These are phyloP conservation scores for Cheiracanthium punctorium DNA, from an alignment of 2,888 invertebrate species.

Conservation along the genomic window DNA sequence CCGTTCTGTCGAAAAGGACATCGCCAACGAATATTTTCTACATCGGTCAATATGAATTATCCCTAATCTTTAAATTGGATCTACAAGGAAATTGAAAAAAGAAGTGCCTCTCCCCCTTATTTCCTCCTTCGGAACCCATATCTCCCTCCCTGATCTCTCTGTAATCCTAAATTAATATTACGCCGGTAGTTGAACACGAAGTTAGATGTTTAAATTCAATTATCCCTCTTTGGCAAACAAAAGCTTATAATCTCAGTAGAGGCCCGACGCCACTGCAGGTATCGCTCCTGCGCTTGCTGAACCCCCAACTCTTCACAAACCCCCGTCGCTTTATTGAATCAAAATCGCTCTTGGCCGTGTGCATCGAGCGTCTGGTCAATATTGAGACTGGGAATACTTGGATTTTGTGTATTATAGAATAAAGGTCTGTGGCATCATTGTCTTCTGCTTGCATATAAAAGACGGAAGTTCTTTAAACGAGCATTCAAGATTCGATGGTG, in stretches of 20 bases:
- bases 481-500: no score
- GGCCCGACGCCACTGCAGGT: no score
- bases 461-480: no score
- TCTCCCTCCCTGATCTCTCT: neutral
- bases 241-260: slow-evolving; percentile 41
- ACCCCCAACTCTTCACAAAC: no score
- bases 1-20: neutral
- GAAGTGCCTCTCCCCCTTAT: neutral
- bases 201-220: slow-evolving; percentile 60
- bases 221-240: slow-evolving; percentile 49
- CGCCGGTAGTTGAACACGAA: neutral
- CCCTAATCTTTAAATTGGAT: neutral
- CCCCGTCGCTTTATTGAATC: neutral
- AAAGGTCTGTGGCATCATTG: no score
- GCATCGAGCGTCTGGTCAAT: neutral
- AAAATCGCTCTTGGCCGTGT: neutral
- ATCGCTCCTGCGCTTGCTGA: no score
- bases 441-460: no score
- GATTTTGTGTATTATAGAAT: neutral
- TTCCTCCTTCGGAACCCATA: no score
- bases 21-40: neutral
- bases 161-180: slow-evolving; percentile 23
- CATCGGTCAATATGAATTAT: neutral
- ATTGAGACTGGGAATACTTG: neutral
- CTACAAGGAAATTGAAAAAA: neutral